Evolutionary conservation across 1,140 invertebrate genomes (phyloP).

Genomic region (Littorina saxatilis): DNA sequence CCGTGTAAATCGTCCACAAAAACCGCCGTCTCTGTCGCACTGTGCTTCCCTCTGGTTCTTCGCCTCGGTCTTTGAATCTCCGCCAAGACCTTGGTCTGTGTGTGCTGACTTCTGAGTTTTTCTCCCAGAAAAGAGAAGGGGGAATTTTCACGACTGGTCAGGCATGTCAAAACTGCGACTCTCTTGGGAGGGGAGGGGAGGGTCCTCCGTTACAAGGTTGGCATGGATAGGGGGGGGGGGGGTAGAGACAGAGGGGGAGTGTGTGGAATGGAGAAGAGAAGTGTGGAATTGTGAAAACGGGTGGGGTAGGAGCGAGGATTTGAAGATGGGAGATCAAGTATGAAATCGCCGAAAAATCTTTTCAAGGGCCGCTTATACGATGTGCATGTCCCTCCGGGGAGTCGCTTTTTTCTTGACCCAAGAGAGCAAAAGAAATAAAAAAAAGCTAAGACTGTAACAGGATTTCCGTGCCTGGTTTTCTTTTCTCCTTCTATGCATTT

Average conservation of each 20-base stretch:
- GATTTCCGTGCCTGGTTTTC: no score
- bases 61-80: neutral
- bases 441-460: no score
- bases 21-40: neutral
- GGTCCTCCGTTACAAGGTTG: neutral
- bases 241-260: neutral
- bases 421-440: no score
- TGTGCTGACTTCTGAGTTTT: no score
- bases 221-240: neutral
- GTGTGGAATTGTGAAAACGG: neutral
- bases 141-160: slow-evolving; percentile 17
- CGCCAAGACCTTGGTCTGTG: no score
- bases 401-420: no score
- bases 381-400: no score
- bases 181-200: neutral
- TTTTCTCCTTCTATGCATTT: no score
- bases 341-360: neutral
- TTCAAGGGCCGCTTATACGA: no score
- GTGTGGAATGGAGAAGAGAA: neutral
- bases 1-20: slow-evolving; percentile 18
- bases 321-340: neutral
- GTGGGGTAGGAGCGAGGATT: neutral
- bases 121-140: no score
- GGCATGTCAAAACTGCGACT: neutral
- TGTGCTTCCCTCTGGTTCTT: neutral